phyloP scores from a whole-genome alignment of 2,888 invertebrate species.

The Aporophyla nigra region DNA sequence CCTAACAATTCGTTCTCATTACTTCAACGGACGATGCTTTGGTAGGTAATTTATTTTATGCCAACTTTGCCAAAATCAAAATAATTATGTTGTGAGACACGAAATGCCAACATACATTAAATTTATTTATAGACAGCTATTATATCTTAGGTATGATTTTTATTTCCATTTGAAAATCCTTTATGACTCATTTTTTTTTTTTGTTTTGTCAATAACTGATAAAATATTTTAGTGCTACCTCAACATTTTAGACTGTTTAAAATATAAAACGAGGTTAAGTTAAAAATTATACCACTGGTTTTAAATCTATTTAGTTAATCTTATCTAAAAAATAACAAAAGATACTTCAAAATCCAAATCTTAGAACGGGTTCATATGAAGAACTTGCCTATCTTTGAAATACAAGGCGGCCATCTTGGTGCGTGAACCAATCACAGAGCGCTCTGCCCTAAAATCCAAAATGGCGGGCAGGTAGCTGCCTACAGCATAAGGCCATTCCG shows the following conservation, averaged over 20 bases:
- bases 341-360: conserved; percentile 49
- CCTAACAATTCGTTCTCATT: conserved; percentile 16
- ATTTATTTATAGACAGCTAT: too few species aligned
- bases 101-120: not conserved
- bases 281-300: not conserved
- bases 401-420: conserved; percentile 85
- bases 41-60: conserved; percentile 32
- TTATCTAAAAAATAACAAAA: not conserved
- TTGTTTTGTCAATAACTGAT: not conserved
- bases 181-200: not conserved
- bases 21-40: conserved; percentile 16
- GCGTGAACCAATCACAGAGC: conserved; percentile 82
- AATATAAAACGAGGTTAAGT: not conserved
- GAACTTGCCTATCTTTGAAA: conserved; percentile 69
- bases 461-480: conserved; percentile 81
- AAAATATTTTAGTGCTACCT: too few species aligned
- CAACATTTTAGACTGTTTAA: too few species aligned
- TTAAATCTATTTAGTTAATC: not conserved
- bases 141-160: not conserved
- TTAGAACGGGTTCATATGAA: conserved; percentile 67
- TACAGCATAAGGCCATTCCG: conserved; percentile 79
- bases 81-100: conserved; percentile 15
- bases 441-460: conserved; percentile 75
- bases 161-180: conserved; percentile 2
- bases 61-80: conserved; percentile 24